Percentiles rank a stretch among this genome's conserved stretches.
Evolutionary conservation across 2,888 invertebrate genomes (phyloP).

Genomic region (Gisinianus flammeolus): DNA sequence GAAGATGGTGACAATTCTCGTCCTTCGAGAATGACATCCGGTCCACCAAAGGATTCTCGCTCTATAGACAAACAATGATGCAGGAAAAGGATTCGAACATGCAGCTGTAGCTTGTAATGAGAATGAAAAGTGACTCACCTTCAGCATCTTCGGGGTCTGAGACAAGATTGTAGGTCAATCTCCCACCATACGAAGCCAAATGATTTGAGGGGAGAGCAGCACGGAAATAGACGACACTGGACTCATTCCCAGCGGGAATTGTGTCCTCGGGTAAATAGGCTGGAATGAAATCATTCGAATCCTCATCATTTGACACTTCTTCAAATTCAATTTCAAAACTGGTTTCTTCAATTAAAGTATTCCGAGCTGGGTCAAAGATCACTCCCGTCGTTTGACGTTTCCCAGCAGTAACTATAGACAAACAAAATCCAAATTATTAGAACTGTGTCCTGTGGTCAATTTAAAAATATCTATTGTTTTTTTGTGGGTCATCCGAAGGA

Average conservation of each 20-base stretch:
- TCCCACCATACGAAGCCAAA: constrained; percentile 86
- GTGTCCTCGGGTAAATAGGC: constrained; percentile 56
- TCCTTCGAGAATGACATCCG: constrained; percentile 81
- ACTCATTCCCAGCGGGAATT: constrained; percentile 49
- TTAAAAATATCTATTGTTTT: too few relatives aligned
- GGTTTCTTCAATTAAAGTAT: constrained; percentile 31
- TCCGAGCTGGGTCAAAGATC: constrained; percentile 47
- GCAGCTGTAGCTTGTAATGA: too few relatives aligned
- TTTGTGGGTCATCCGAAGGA: too few relatives aligned
- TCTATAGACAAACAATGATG: background rate
- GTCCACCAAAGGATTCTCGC: constrained; percentile 64
- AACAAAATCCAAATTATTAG: too few relatives aligned
- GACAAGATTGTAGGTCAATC: constrained; percentile 71
- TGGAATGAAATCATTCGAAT: constrained; percentile 46
- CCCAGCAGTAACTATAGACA: constrained; percentile 39
- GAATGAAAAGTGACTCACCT: too few relatives aligned
- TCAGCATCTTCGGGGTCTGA: constrained; percentile 48
- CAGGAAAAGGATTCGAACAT: too few relatives aligned
- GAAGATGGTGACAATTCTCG: constrained; percentile 52
- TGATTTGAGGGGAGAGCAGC: constrained; percentile 80
- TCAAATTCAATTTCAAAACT: constrained; percentile 53
- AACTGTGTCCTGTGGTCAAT: too few relatives aligned
- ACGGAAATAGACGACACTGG: constrained; percentile 72
- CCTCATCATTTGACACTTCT: constrained; percentile 40
- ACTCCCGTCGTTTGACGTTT: constrained; percentile 40